Conservation (phyloP, 2,113 vertebrate genomes). For the Chlamydotis undulata region DNA sequence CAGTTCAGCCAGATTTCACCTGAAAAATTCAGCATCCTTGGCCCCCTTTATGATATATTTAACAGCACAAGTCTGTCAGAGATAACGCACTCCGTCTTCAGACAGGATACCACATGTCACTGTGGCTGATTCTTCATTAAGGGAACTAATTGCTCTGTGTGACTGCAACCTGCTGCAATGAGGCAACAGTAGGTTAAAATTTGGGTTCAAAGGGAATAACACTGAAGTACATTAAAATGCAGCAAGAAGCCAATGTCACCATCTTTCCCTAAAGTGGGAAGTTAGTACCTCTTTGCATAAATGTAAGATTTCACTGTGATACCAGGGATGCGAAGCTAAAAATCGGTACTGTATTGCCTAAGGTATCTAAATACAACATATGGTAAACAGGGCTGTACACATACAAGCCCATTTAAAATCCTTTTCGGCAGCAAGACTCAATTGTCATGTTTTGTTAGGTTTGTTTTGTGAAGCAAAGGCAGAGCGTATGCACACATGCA, state of each 20-base stretch:
- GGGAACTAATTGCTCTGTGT: not conserved
- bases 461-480: constrained; percentile 55
- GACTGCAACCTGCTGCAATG: not conserved
- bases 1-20: not conserved
- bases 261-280: not conserved
- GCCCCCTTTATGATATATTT: not conserved
- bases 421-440: constrained; percentile 37
- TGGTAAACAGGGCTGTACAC: constrained; percentile 10
- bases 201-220: not conserved
- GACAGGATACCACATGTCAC: not conserved
- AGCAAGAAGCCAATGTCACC: not conserved
- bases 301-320: not conserved
- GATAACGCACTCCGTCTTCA: not conserved
- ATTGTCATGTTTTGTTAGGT: constrained; percentile 65
- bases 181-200: not conserved
- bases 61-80: not conserved
- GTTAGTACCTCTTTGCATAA: not conserved
- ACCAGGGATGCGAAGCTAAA: not conserved
- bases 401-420: constrained; percentile 48
- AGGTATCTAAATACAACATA: constrained; percentile 47
- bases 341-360: constrained; percentile 11
- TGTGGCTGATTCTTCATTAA: not conserved
- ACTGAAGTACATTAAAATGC: not conserved
- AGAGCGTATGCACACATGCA: constrained; percentile 45
- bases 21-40: constrained; percentile 13